These are phyloP conservation scores for Mesaphorura yosii DNA, from an alignment of 1,140 invertebrate species.

Conservation along the genomic window DNA sequence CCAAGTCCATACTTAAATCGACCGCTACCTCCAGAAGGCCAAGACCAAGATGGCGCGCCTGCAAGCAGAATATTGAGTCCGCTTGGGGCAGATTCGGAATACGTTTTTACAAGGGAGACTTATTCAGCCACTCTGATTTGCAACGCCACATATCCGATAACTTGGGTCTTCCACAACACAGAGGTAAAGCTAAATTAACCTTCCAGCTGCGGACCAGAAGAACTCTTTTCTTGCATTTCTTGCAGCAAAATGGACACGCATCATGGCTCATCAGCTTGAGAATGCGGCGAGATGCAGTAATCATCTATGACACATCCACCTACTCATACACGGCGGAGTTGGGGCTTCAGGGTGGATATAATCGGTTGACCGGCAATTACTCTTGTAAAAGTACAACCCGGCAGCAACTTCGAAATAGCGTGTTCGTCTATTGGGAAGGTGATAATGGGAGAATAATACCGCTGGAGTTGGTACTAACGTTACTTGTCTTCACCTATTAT, in stretches of 20 bases:
- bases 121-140: neutral
- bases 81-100: neutral
- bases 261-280: neutral
- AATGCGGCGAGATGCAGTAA: neutral
- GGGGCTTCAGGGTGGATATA: neutral
- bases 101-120: neutral
- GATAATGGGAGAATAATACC: neutral
- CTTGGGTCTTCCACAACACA: conserved; percentile 3
- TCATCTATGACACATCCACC: neutral
- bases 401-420: neutral
- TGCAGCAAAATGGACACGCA: neutral
- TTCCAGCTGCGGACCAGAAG: neutral
- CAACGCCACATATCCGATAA: conserved; percentile 3
- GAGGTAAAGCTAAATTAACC: neutral
- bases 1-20: too few relatives aligned
- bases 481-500: neutral
- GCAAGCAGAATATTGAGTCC: neutral
- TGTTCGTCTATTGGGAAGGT: conserved; percentile 6
- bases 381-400: neutral
- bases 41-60: too few relatives aligned
- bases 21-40: too few relatives aligned
- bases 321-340: neutral
- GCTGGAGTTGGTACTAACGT: neutral
- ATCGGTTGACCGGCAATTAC: conserved; percentile 1
- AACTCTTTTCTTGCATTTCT: neutral